phyloP scores from a whole-genome alignment of 2,113 vertebrate genomes.

The Odocoileus virginianus region DNA sequence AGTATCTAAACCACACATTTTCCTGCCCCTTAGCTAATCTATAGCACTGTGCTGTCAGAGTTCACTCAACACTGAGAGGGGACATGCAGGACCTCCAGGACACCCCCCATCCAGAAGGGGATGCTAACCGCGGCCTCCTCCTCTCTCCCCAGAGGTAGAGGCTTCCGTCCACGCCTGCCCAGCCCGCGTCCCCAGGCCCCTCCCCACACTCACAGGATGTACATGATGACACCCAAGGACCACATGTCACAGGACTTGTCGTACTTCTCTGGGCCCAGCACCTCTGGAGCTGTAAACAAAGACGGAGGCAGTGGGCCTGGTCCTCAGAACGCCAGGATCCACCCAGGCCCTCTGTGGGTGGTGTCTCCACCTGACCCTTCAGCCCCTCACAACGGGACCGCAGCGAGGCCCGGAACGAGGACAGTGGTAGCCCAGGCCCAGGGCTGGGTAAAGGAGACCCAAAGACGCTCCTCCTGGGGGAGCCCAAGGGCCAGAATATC shows the following conservation, averaged over 20 bases:
- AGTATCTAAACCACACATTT: not conserved
- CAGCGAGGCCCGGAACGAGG: not conserved
- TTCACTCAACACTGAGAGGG: not conserved
- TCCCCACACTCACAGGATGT: conserved; percentile 91
- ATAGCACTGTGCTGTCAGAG: not conserved
- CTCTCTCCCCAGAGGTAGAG: not conserved
- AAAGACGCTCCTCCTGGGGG: not conserved
- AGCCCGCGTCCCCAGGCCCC: fast-evolving
- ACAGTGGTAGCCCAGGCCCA: not conserved
- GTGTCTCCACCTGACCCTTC: not conserved
- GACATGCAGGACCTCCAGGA: not conserved
- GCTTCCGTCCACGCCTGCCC: not conserved
- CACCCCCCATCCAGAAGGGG: not conserved
- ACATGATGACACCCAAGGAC: conserved; percentile 99
- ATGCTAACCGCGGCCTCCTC: not conserved
- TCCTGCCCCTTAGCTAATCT: not conserved
- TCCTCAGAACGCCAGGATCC: not conserved
- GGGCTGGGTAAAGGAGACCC: not conserved
- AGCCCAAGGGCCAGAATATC: not conserved
- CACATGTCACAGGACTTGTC: conserved; percentile 99
- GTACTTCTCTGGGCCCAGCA: conserved; percentile 97
- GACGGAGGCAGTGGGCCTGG: not conserved
- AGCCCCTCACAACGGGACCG: fast-evolving
- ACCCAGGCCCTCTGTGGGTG: not conserved
- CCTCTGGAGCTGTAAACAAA: conserved; percentile 91